Conservation (phyloP, 2,797 vertebrate genomes). For the Trematomus bernacchii region DNA sequence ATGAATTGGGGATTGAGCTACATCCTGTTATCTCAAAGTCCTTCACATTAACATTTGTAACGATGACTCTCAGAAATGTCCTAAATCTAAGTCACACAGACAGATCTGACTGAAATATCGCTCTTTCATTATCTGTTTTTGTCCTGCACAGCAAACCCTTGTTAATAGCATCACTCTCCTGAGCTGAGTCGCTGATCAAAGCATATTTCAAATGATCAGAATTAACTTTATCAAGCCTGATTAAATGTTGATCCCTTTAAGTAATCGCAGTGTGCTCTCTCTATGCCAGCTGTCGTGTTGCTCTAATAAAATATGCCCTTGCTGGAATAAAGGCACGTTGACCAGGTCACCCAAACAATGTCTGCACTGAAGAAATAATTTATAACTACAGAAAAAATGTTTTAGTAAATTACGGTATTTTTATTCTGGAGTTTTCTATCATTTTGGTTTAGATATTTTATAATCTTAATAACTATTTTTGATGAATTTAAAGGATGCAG, state of each 20-base stretch:
- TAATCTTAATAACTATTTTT: not conserved
- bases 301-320: constrained; percentile 20
- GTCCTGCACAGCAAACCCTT: not conserved
- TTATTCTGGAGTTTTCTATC: not conserved
- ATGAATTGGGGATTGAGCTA: not conserved
- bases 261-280: not conserved
- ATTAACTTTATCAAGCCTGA: not conserved
- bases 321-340: constrained; percentile 2
- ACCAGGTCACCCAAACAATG: not conserved
- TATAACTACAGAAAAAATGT: not conserved
- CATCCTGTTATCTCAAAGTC: not conserved
- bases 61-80: not conserved
- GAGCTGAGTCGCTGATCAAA: constrained; percentile 16
- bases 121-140: not conserved
- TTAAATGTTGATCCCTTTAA: constrained; percentile 13
- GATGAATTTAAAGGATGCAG: not conserved
- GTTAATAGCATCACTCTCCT: not conserved
- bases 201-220: constrained; percentile 19
- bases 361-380: not conserved
- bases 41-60: no score
- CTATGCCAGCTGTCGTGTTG: constrained; percentile 14
- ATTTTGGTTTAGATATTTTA: not conserved
- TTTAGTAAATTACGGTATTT: not conserved
- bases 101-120: not conserved
- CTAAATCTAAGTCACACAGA: not conserved